Evolutionary conservation across 1,140 invertebrate genomes (phyloP).

Genomic region (Papilio polytes): DNA sequence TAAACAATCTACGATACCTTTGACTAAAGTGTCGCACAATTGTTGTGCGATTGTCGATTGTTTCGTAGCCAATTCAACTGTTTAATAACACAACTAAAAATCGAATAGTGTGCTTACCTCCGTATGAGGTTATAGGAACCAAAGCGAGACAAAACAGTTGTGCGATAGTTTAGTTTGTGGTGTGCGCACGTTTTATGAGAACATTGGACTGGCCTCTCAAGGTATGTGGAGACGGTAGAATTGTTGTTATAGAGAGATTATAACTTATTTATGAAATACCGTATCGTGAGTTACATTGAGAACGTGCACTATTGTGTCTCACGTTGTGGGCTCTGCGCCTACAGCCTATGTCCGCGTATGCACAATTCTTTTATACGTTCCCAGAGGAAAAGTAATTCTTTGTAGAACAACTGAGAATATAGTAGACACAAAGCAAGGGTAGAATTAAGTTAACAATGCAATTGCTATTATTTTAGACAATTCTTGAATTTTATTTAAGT

Average conservation of each 20-base stretch:
- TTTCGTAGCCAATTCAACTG: no score
- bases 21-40: no score
- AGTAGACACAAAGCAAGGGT: neutral
- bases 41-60: no score
- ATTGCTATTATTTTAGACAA: neutral
- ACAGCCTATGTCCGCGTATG: neutral
- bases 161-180: no score
- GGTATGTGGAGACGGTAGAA: no score
- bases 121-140: no score
- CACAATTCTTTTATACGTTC: neutral
- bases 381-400: conserved; percentile 15
- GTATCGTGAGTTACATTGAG: conserved; percentile 5
- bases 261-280: neutral
- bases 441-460: neutral
- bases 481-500: neutral
- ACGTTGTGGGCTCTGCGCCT: neutral
- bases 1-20: neutral
- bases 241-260: no score
- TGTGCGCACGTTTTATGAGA: no score
- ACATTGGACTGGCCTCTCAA: no score
- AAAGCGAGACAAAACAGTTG: no score
- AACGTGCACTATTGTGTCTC: neutral
- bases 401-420: neutral
- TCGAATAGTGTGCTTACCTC: no score
- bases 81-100: no score